These are phyloP conservation scores for Eilema sororculum DNA, from an alignment of 2,888 invertebrate species.

Conservation along the genomic window DNA sequence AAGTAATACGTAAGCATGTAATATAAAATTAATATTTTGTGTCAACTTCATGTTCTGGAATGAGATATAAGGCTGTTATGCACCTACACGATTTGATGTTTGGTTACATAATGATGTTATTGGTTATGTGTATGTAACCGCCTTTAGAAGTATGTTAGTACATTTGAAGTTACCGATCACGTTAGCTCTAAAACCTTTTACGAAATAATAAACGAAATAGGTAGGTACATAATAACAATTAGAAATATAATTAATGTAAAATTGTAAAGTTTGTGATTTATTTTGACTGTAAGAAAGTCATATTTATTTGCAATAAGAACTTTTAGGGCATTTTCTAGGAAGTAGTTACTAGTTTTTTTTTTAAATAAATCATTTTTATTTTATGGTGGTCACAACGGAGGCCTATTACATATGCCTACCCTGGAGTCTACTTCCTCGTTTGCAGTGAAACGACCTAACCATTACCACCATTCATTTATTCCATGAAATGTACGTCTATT, in stretches of 20 bases:
- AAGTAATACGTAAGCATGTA: conserved; percentile 20
- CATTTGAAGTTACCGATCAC: neutral
- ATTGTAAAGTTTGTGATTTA: too few relatives aligned
- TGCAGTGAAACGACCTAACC: neutral
- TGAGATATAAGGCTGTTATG: conserved; percentile 19
- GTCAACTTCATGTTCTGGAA: conserved; percentile 9
- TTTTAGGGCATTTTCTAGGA: too few relatives aligned
- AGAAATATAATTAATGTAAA: too few relatives aligned
- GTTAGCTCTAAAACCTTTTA: neutral
- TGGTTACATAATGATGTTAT: neutral
- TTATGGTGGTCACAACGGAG: too few relatives aligned
- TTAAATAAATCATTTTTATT: too few relatives aligned
- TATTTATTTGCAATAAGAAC: neutral
- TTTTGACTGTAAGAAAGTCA: too few relatives aligned
- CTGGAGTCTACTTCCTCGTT: neutral
- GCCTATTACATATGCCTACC: neutral
- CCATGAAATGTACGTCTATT: neutral
- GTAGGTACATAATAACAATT: too few relatives aligned
- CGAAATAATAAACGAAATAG: neutral
- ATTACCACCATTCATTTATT: neutral
- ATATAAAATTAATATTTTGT: conserved; percentile 24
- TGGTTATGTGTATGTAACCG: neutral
- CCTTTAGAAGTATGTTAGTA: neutral
- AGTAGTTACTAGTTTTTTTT: too few relatives aligned
- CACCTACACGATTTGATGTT: conserved; percentile 36